phyloP scores from a whole-genome alignment of 2,113 vertebrate genomes.

The Sinocyclocheilus anshuiensis region DNA sequence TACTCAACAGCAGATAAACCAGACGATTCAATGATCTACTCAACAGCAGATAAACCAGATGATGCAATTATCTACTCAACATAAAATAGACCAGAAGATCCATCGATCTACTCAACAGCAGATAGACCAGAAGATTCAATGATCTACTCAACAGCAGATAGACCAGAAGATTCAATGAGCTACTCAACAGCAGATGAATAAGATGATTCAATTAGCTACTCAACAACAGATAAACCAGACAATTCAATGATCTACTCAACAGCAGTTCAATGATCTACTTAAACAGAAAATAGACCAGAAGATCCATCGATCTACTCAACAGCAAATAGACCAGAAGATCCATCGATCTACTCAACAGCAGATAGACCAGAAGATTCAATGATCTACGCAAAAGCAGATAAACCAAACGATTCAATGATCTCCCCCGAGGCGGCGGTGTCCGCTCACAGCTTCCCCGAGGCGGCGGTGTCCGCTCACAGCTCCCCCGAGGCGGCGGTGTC shows the following conservation, averaged over 20 bases:
- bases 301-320: not conserved
- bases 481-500: no score
- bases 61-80: no score
- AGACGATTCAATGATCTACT: not conserved
- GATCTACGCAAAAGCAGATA: not conserved
- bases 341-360: not conserved
- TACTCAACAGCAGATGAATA: not conserved
- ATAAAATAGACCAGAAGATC: no score
- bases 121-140: not conserved
- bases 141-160: not conserved
- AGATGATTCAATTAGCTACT: not conserved
- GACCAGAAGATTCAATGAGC: not conserved
- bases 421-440: no score
- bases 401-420: rapidly evolving
- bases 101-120: not conserved
- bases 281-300: not conserved
- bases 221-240: not conserved
- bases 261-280: not conserved
- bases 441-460: no score
- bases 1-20: not conserved
- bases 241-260: not conserved
- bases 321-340: not conserved
- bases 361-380: not conserved
- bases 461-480: no score
- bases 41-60: not conserved